Percentiles rank a stretch among this genome's conserved stretches.
Conservation (phyloP, 2,113 vertebrate genomes). For the Chionomys nivalis region DNA sequence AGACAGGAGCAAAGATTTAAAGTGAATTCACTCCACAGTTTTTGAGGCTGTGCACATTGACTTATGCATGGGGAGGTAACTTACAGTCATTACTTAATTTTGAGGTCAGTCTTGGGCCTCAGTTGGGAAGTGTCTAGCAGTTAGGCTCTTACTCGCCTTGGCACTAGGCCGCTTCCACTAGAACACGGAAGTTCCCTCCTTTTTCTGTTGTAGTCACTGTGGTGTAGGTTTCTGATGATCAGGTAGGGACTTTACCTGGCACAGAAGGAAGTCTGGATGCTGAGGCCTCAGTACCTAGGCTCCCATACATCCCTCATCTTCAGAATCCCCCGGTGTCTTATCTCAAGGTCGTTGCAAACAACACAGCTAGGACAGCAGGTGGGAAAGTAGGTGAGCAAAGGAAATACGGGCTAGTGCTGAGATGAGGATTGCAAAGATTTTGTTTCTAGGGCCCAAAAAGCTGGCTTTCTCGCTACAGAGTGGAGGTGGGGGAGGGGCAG, state of each 20-base stretch:
- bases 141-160: background rate
- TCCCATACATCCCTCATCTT: background rate
- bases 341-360: conserved; percentile 27
- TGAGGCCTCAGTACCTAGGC: background rate
- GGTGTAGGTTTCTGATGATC: background rate
- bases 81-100: background rate
- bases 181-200: background rate
- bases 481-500: background rate
- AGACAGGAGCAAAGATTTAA: conserved; percentile 43
- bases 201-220: background rate
- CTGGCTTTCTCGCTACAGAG: background rate
- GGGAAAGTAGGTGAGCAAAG: background rate
- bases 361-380: conserved; percentile 16
- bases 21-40: background rate
- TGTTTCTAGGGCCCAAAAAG: background rate
- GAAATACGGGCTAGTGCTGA: background rate
- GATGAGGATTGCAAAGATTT: background rate
- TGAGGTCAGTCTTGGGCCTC: background rate
- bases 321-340: background rate
- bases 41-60: background rate
- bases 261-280: background rate
- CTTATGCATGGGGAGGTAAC: background rate
- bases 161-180: background rate
- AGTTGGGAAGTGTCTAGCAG: background rate
- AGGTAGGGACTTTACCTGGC: background rate